Evolutionary conservation across 2,888 invertebrate species (phyloP).

Genomic region (Rhodophaea formosa): DNA sequence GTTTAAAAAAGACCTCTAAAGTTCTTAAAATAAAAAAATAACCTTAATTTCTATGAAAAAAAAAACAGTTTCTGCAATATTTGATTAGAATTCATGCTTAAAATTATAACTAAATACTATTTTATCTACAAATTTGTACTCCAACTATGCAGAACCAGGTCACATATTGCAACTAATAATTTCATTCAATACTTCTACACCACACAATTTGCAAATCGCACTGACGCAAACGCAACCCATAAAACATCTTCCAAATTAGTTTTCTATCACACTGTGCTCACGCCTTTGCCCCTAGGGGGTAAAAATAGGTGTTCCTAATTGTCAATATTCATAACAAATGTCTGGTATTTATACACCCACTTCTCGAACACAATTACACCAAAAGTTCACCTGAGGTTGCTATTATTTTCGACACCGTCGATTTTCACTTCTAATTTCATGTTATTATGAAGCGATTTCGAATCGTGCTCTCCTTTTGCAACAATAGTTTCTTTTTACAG

Average conservation of each 20-base stretch:
- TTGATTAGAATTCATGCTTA: too few species aligned
- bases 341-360: slow-evolving; percentile 16
- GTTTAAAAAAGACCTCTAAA: too few species aligned
- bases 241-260: slow-evolving; percentile 12
- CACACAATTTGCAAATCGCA: background rate
- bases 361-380: slow-evolving; percentile 9
- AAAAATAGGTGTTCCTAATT: slow-evolving; percentile 19
- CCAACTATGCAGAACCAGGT: too few species aligned
- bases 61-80: too few species aligned
- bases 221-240: background rate
- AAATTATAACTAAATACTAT: too few species aligned
- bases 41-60: too few species aligned
- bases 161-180: too few species aligned
- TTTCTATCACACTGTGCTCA: slow-evolving; percentile 6
- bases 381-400: slow-evolving; percentile 4
- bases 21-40: too few species aligned
- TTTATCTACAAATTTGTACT: too few species aligned
- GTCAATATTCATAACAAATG: slow-evolving; percentile 15
- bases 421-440: slow-evolving; percentile 15
- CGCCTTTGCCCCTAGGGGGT: slow-evolving; percentile 11
- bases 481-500: background rate
- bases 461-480: background rate
- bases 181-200: background rate
- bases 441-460: slow-evolving; percentile 6
- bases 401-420: background rate